Evolutionary conservation across 2,797 vertebrate genomes (phyloP).

Genomic region (Percopsis omiscomaycus): DNA sequence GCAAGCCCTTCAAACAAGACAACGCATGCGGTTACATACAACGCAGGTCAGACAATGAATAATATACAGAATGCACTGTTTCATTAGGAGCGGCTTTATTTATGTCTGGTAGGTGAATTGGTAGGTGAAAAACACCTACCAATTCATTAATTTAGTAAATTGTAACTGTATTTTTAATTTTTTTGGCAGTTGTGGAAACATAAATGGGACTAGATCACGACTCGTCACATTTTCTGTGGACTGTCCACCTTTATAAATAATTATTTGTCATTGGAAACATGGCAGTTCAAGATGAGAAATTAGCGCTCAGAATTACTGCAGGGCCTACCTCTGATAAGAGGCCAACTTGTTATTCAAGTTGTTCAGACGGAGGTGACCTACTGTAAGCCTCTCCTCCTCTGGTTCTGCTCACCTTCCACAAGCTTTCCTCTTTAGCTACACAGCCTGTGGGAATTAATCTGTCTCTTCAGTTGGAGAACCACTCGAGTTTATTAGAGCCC

Average conservation of each 20-base stretch:
- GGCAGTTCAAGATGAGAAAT: background rate
- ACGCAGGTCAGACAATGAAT: background rate
- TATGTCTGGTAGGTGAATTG: no score
- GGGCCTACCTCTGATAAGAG: conserved; percentile 14
- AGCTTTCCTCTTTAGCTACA: background rate
- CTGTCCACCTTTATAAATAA: background rate
- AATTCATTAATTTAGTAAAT: background rate
- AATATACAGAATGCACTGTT: background rate
- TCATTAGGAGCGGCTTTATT: background rate
- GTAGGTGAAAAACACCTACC: background rate
- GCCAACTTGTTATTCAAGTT: conserved; percentile 27
- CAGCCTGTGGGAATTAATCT: conserved; percentile 33
- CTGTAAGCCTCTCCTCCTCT: background rate
- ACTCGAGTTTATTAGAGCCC: conserved; percentile 20
- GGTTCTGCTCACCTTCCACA: conserved; percentile 10
- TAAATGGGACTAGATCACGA: background rate
- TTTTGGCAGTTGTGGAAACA: background rate
- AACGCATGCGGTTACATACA: background rate
- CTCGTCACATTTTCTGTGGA: no score
- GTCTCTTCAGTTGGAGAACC: conserved; percentile 46
- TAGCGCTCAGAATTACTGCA: conserved; percentile 7
- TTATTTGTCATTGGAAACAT: conserved; percentile 9
- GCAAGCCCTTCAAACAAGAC: conserved; percentile 79
- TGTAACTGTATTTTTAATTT: background rate
- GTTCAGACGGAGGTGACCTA: background rate